phyloP scores from a whole-genome alignment of 2,888 invertebrate genomes.

The Pollenia labialis region DNA sequence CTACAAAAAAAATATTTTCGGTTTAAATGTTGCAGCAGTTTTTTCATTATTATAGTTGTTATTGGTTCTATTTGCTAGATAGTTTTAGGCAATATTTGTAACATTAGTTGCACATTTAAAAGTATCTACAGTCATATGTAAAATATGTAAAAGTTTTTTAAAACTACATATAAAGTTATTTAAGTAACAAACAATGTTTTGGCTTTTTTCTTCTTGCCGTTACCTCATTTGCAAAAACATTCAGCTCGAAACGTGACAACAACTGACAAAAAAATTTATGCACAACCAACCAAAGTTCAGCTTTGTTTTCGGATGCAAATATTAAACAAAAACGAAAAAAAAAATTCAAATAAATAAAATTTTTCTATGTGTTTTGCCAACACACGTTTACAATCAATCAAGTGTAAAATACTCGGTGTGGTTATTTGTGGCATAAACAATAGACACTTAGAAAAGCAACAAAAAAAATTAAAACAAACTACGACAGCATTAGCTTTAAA shows the following conservation, averaged over 20 bases:
- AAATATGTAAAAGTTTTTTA: not conserved
- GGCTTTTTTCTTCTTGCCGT: constrained; percentile 4
- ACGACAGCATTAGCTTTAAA: not conserved
- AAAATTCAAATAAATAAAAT: constrained; percentile 31
- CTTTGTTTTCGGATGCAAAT: constrained; percentile 70
- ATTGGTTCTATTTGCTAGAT: not conserved
- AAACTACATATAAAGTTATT: constrained; percentile 24
- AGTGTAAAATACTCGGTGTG: constrained; percentile 68
- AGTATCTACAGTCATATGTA: constrained; percentile 14
- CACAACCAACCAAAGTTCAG: constrained; percentile 47
- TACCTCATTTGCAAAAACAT: constrained; percentile 46
- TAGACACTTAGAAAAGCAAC: constrained; percentile 26
- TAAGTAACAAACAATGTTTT: not conserved
- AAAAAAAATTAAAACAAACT: not conserved
- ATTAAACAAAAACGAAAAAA: constrained; percentile 13
- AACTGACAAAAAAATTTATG: constrained; percentile 27
- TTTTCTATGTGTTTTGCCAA: constrained; percentile 66
- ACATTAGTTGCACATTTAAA: constrained; percentile 68
- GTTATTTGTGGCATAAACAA: constrained; percentile 54
- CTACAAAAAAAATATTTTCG: not conserved
- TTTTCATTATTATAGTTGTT: not conserved
- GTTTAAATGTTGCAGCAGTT: constrained; percentile 1
- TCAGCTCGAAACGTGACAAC: constrained; percentile 66
- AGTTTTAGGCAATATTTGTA: constrained; percentile 42
- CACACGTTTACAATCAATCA: constrained; percentile 73